Base-by-base conservation (phyloP, 2,113 vertebrate genomes). In the Urocitellus parryii region DNA sequence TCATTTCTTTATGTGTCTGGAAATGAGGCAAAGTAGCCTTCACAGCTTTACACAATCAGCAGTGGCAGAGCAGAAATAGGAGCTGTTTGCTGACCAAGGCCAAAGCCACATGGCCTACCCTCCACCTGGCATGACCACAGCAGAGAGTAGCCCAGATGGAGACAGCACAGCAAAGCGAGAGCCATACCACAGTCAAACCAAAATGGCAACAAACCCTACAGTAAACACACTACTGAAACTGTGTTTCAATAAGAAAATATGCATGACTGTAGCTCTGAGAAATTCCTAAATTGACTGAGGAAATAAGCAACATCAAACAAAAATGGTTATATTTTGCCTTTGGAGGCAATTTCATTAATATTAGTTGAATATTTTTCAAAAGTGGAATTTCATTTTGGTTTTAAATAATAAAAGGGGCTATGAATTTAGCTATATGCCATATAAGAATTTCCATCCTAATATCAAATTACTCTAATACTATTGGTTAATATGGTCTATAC, bases 361-460 rank as follows among this genome's bases (percentile, higher is more conserved):
- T 1, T 25, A 32, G 16, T 65, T 45, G 20, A 45, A 27, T 34
- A 25, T 45, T 84, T 72, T 90, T 58, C 18, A 79, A 80, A 79
- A 61, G 4, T 4, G 20, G 4, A 32, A 74, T 67, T 90, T 90
- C 2, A 58, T 79, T 65, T 63, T 51, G 13, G 53, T 94, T 88
- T 74, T 65, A 37, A 92, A 90, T 1, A 76, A 79, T 39, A 27
- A 84, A 18, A 65, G 29, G 82, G 20, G 0, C 45, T 90, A 61
- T 32, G 94, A 34, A 18, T 94, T 78, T 45, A 87, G 29, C n/a
- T 83, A 72, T 72, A 67, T 48, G 10, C 1, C 14, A 11, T 34
- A 80, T 58, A 92, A 74, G 24, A 81, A 90, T 96, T 53, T 92
- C 37, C 77, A 76, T 77, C 45, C 29, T 77, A 67, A 77, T 86